Evolutionary conservation across 1,140 invertebrate species (phyloP).

Genomic region (Lasaia peninsularis): DNA sequence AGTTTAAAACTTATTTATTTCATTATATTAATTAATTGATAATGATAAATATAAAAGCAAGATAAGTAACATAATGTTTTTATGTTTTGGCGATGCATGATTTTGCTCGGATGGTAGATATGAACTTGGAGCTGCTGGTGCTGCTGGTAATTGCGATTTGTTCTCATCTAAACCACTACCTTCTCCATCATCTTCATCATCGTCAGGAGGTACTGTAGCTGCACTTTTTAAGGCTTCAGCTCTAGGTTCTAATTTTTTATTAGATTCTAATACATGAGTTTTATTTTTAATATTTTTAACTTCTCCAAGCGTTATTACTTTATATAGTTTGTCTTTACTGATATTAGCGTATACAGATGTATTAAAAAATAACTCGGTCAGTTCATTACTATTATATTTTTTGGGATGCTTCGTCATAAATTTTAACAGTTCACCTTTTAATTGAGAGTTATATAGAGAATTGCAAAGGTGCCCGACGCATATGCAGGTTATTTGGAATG

Average conservation of each 20-base stretch:
- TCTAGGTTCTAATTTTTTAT: constrained; percentile 25
- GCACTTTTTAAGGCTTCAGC: constrained; percentile 55
- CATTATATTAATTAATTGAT: too few relatives aligned
- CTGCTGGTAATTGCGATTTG: constrained; percentile 36
- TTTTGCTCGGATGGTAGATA: constrained; percentile 56
- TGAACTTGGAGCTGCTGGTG: constrained; percentile 58
- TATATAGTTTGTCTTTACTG: constrained; percentile 30
- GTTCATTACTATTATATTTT: constrained; percentile 34
- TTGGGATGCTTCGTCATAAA: constrained; percentile 35
- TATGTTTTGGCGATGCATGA: constrained; percentile 20
- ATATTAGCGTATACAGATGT: constrained; percentile 40
- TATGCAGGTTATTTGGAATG: constrained; percentile 44
- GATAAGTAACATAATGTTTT: background rate
- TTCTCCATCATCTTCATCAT: constrained; percentile 63
- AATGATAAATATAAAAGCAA: background rate
- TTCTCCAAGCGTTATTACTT: constrained; percentile 22
- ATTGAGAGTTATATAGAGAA: constrained; percentile 38
- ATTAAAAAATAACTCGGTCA: constrained; percentile 47
- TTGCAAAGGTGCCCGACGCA: constrained; percentile 54
- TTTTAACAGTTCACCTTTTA: constrained; percentile 45
- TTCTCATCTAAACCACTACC: constrained; percentile 61
- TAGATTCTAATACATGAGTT: background rate
- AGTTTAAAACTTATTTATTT: background rate
- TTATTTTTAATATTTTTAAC: background rate
- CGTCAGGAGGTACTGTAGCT: constrained; percentile 57